Evolutionary conservation across 2,113 vertebrate genomes (phyloP).

Genomic region (Chrysemys picta): DNA sequence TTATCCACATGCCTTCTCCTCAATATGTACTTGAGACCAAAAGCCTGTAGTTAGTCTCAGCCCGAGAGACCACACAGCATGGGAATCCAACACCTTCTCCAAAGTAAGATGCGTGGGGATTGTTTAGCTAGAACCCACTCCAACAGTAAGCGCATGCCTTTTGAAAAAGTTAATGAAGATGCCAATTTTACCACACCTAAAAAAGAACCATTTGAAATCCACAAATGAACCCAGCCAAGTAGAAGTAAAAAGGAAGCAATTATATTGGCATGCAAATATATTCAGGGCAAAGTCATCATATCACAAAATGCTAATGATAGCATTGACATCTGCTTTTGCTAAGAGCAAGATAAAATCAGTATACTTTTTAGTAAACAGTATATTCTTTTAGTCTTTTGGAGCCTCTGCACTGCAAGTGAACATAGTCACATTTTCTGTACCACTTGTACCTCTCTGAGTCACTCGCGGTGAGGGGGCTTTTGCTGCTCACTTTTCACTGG

Average conservation of each 20-base stretch:
- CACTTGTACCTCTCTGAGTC: neutral
- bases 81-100: neutral
- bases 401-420: neutral
- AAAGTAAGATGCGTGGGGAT: neutral
- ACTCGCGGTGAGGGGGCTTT: neutral
- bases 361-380: neutral
- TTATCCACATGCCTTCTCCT: neutral
- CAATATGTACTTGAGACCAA: neutral
- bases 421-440: accelerated
- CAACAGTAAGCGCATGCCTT: neutral
- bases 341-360: neutral
- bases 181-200: neutral
- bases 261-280: neutral
- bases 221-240: neutral
- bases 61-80: neutral
- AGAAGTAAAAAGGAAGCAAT: neutral
- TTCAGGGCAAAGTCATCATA: neutral
- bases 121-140: neutral
- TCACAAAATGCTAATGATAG: neutral
- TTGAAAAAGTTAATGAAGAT: neutral
- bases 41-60: accelerated
- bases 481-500: neutral
- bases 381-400: neutral
- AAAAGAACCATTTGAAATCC: neutral
- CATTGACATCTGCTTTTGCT: neutral